A percentile compares a stretch with the other conserved stretches of the same genome.
Conservation (phyloP, 92 coral and sea anemone species). For the Blastomussa wellsi region DNA sequence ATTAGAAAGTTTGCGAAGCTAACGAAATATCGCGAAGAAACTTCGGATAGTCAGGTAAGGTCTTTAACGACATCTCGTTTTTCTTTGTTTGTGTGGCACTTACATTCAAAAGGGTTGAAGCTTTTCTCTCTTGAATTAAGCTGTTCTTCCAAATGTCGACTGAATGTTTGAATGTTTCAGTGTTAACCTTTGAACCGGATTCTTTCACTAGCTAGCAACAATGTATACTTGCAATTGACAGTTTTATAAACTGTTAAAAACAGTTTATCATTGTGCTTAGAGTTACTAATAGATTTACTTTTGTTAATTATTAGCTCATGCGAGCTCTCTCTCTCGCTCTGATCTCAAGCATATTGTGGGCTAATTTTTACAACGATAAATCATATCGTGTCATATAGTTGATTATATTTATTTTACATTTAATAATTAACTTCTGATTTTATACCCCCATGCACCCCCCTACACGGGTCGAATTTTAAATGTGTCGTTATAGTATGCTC, state of each 20-base stretch:
- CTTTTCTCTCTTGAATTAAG: background rate
- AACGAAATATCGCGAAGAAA: slow-evolving; percentile 31
- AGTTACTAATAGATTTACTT: background rate
- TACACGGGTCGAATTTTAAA: no score
- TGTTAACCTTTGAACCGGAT: background rate
- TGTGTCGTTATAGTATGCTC: no score
- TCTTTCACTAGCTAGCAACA: background rate
- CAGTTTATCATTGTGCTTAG: no score
- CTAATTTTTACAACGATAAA: no score
- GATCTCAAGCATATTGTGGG: no score
- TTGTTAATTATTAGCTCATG: background rate
- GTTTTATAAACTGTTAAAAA: no score
- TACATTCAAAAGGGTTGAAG: background rate
- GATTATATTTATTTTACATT: no score
- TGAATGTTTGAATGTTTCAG: background rate
- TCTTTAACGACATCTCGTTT: background rate
- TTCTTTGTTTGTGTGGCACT: background rate
- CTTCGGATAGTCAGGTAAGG: slow-evolving; percentile 16
- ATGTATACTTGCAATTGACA: no score
- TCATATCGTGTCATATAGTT: no score
- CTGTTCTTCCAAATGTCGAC: background rate
- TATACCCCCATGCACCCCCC: no score
- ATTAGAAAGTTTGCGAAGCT: slow-evolving; percentile 80
- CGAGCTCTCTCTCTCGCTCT: no score
- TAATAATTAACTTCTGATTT: no score